Evolutionary conservation across 2,113 vertebrate species (phyloP).

Genomic region (Argyrosomus japonicus): DNA sequence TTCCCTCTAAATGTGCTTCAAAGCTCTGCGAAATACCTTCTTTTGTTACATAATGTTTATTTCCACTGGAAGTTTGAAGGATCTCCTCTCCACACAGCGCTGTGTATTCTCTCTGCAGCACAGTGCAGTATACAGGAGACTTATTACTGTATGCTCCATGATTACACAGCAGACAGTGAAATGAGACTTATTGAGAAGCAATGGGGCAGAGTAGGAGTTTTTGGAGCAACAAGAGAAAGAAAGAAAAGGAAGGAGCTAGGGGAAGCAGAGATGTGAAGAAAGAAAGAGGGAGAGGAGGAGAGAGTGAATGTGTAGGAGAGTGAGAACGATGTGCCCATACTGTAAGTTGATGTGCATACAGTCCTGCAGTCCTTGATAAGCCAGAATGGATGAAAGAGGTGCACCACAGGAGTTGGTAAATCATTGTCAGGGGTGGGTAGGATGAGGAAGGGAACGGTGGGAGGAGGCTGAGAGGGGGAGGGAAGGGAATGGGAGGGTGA

Average conservation of each 20-base stretch:
- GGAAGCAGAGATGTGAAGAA: conserved; percentile 29
- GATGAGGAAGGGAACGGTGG: conserved; percentile 28
- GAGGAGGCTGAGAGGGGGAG: conserved; percentile 28
- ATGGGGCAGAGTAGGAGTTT: conserved; percentile 58
- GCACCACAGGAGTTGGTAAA: conserved; percentile 73
- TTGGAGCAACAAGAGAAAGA: conserved; percentile 53
- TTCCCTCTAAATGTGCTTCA: conserved; percentile 20
- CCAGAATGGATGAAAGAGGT: conserved; percentile 66
- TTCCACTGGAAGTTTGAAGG: conserved; percentile 43
- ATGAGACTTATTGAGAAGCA: conserved; percentile 68
- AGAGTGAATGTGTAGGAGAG: conserved; percentile 41
- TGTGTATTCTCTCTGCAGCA: conserved; percentile 35
- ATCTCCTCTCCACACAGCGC: conserved; percentile 27
- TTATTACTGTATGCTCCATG: conserved; percentile 53
- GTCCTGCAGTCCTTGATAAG: conserved; percentile 80
- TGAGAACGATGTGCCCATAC: conserved; percentile 49
- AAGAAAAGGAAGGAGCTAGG: conserved; percentile 20
- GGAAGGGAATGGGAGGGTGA: conserved; percentile 8
- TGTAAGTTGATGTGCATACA: conserved; percentile 72
- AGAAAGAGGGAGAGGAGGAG: conserved; percentile 16
- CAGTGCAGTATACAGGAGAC: conserved; percentile 41
- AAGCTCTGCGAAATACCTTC: conserved; percentile 10
- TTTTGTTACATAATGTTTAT: conserved; percentile 42
- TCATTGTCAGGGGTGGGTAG: conserved; percentile 66
- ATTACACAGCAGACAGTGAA: conserved; percentile 65